Evolutionary conservation across 2,797 vertebrate species (phyloP).

Genomic region (Argya squamiceps): DNA sequence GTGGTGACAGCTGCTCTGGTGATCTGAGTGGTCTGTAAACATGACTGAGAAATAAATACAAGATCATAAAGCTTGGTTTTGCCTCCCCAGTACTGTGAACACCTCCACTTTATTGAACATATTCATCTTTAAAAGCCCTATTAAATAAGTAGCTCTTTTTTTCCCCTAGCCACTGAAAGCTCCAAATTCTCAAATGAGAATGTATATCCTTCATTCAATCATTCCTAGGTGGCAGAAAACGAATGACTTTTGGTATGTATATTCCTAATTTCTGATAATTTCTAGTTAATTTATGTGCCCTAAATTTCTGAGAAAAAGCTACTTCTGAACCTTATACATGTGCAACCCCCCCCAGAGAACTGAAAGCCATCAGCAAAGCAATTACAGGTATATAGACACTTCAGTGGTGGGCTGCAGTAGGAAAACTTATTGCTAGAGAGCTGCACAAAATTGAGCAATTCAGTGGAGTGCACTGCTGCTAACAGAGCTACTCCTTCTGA

Average conservation of each 20-base stretch:
- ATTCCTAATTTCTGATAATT: neutral
- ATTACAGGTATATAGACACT: neutral
- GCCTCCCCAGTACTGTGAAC: neutral
- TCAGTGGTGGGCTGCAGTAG: neutral
- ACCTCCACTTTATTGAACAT: neutral
- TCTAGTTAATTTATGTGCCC: neutral
- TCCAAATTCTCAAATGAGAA: neutral
- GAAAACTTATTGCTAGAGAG: neutral
- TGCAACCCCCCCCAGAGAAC: neutral
- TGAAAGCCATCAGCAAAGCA: neutral
- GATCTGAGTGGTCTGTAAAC: neutral
- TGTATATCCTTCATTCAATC: neutral
- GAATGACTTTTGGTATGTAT: neutral
- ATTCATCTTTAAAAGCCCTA: neutral
- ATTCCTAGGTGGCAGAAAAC: neutral
- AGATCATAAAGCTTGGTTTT: neutral
- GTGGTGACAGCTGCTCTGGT: neutral
- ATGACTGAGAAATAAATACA: neutral
- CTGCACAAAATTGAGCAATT: neutral
- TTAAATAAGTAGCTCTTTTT: neutral
- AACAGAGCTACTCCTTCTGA: neutral
- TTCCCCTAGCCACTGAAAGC: neutral
- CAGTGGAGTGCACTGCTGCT: neutral
- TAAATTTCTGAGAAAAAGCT: neutral
- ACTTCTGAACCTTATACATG: neutral